A percentile compares a stretch with the other conserved stretches of the same genome.
Evolutionary conservation across 1,140 invertebrate species (phyloP).

Genomic region (Drosophila melanogaster): DNA sequence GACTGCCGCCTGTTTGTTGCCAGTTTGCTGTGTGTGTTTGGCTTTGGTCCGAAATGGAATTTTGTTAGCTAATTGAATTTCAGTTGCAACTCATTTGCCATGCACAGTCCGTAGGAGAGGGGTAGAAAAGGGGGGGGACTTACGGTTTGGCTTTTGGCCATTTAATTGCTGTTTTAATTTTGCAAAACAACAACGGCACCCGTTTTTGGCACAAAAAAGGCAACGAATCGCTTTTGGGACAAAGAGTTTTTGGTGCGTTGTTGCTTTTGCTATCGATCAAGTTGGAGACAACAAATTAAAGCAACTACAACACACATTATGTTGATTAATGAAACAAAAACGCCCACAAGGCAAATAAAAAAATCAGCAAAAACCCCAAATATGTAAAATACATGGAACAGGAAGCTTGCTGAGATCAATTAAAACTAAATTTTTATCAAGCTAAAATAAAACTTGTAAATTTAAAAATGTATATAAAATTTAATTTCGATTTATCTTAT

Average conservation of each 20-base stretch:
- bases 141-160: slow-evolving; percentile 74
- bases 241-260: slow-evolving; percentile 41
- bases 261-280: slow-evolving; percentile 49
- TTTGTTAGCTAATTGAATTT: slow-evolving; percentile 83
- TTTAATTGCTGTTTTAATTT: slow-evolving; percentile 83
- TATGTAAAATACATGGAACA: slow-evolving; percentile 5
- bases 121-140: not conserved
- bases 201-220: slow-evolving; percentile 37
- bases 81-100: slow-evolving; percentile 82
- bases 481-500: too few relatives aligned
- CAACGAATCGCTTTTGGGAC: slow-evolving; percentile 38
- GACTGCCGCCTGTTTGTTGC: slow-evolving; percentile 46
- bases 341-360: slow-evolving; percentile 42
- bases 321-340: slow-evolving; percentile 73
- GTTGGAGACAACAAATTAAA: slow-evolving; percentile 31
- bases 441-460: not conserved
- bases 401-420: slow-evolving; percentile 4
- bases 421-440: too few relatives aligned
- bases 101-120: slow-evolving; percentile 48
- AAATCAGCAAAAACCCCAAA: slow-evolving; percentile 11
- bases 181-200: slow-evolving; percentile 43
- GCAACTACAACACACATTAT: slow-evolving; percentile 49
- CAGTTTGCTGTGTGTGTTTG: slow-evolving; percentile 16
- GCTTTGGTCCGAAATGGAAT: slow-evolving; percentile 75
- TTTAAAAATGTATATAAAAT: not conserved